A percentile compares a stretch with the other conserved stretches of the same genome.
phyloP scores from a whole-genome alignment of 2,888 invertebrate species.

The Drosophila pseudotalamancana region DNA sequence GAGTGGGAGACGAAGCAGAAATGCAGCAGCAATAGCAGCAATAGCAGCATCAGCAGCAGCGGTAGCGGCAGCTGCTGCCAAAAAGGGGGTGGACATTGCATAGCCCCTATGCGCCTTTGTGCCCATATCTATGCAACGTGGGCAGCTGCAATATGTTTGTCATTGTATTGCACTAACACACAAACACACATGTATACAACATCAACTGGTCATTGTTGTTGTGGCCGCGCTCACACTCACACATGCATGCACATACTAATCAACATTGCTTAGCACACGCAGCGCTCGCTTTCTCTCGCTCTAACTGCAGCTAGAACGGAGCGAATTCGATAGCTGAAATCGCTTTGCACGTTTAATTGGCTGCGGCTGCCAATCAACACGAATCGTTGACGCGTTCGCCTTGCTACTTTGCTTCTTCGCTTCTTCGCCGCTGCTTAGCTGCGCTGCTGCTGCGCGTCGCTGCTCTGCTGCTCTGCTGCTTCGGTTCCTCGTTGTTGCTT shows the following conservation, averaged over 20 bases:
- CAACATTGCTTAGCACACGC: constrained; percentile 2
- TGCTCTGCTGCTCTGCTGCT: too few relatives aligned
- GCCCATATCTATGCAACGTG: constrained; percentile 1
- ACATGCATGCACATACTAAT: constrained; percentile 17
- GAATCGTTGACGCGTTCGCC: constrained; percentile 45
- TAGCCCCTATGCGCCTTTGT: constrained; percentile 13
- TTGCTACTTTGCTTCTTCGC: constrained; percentile 1
- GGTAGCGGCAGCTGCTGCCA: constrained; percentile 22
- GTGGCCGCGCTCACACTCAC: constrained; percentile 2
- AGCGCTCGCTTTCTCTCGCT: neutral
- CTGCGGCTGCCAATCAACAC: constrained; percentile 59
- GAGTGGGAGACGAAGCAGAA: neutral
- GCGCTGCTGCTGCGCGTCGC: too few relatives aligned
- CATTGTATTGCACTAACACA: constrained; percentile 32
- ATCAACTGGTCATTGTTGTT: constrained; percentile 11
- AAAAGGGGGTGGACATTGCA: constrained; percentile 15
- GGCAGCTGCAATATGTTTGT: constrained; percentile 51
- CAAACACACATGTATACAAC: neutral
- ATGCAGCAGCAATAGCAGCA: constrained; percentile 41
- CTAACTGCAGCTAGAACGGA: neutral
- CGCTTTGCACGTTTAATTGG: constrained; percentile 52
- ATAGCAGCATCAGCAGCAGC: too few relatives aligned
- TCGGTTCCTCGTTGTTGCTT: neutral
- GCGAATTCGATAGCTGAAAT: constrained; percentile 16
- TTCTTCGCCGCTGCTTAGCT: too few relatives aligned